phyloP scores from a whole-genome alignment of 1,140 invertebrate genomes.

The Acromyrmex charruanus region DNA sequence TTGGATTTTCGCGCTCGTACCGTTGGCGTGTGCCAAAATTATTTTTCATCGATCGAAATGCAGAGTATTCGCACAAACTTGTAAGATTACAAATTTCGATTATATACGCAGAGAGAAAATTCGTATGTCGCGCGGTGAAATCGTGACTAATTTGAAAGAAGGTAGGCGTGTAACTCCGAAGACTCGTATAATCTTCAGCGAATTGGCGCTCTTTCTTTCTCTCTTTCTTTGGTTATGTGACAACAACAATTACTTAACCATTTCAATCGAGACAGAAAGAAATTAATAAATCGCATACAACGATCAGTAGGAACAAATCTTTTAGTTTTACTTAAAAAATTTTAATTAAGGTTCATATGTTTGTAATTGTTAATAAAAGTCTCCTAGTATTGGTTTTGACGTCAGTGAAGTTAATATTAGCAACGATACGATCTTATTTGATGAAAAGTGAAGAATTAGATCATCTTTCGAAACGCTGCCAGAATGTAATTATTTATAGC shows the following conservation, averaged over 20 bases:
- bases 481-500: conserved; percentile 55
- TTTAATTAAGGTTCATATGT: neutral
- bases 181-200: neutral
- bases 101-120: neutral
- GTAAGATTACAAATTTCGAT: conserved; percentile 7
- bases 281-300: neutral
- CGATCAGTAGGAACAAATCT: neutral
- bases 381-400: neutral
- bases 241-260: neutral
- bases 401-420: conserved; percentile 38
- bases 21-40: conserved; percentile 24
- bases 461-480: conserved; percentile 46
- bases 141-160: conserved; percentile 12
- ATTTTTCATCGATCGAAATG: neutral
- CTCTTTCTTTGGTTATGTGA: conserved; percentile 18
- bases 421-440: conserved; percentile 7
- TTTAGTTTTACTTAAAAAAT: neutral
- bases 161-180: neutral
- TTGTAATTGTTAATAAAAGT: neutral
- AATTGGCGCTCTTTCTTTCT: neutral
- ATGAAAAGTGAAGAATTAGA: conserved; percentile 44
- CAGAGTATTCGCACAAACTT: neutral
- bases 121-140: neutral
- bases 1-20: neutral
- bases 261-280: neutral